phyloP scores from a whole-genome alignment of 2,113 vertebrate genomes.

The Condylura cristata region DNA sequence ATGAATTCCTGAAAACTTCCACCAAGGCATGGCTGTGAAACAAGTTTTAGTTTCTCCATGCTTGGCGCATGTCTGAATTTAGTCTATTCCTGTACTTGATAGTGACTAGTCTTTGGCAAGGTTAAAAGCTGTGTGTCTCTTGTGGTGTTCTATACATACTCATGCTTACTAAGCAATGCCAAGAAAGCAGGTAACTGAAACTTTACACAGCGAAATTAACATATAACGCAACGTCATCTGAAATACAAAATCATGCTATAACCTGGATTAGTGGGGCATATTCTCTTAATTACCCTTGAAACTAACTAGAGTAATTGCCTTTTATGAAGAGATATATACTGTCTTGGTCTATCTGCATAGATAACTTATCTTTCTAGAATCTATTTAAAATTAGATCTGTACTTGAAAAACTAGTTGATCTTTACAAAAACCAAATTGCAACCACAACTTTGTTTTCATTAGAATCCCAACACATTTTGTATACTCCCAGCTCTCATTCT shows the following conservation, averaged over 20 bases:
- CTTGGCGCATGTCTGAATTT: neutral
- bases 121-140: conserved; percentile 8
- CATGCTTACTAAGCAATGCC: neutral
- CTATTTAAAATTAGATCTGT: neutral
- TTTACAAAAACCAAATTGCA: neutral
- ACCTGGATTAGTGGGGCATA: neutral
- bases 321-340: neutral
- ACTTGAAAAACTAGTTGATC: neutral
- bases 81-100: conserved; percentile 7
- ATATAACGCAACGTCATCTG: neutral
- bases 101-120: neutral
- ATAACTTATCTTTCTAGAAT: conserved; percentile 9
- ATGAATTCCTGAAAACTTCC: conserved; percentile 36
- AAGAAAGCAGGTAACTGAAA: neutral
- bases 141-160: neutral
- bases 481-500: neutral
- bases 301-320: neutral
- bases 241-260: conserved; percentile 4
- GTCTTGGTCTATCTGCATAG: neutral
- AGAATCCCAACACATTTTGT: neutral
- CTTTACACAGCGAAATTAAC: conserved; percentile 3
- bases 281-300: conserved; percentile 46
- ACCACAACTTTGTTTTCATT: neutral
- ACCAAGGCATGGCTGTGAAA: neutral
- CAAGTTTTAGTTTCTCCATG: neutral